Evolutionary conservation across 53 echinoderm and acorn worm species (phyloP).

Genomic region (Luidia sarsii): DNA sequence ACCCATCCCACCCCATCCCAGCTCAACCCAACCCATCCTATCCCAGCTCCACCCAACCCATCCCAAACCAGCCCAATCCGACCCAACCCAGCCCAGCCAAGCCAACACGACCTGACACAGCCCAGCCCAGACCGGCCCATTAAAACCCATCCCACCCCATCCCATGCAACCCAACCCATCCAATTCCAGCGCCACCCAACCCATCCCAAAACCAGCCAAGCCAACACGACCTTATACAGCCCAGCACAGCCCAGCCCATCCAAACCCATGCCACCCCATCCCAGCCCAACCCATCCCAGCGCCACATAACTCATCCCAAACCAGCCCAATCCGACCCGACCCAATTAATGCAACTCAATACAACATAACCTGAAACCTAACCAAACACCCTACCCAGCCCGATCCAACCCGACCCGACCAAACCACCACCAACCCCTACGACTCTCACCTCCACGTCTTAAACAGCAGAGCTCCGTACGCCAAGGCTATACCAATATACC

Average conservation of each 20-base stretch:
- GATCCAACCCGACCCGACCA: not conserved
- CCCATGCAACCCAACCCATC: not conserved
- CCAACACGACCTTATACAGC: not conserved
- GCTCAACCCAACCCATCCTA: no score
- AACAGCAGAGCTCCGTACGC: conserved; percentile 89
- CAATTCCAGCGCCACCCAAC: no score
- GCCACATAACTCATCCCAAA: no score
- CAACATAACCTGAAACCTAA: not conserved
- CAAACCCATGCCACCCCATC: no score
- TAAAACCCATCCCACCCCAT: no score
- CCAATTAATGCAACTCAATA: not conserved
- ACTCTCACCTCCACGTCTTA: conserved; percentile 82
- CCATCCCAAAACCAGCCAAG: not conserved
- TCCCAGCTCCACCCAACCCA: no score
- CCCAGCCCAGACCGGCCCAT: no score
- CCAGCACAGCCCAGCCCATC: no score
- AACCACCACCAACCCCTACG: not conserved
- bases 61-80: not conserved
- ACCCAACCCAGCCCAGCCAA: not conserved
- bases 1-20: no score
- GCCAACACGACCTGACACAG: no score
- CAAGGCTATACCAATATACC: conserved; percentile 70
- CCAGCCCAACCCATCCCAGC: no score
- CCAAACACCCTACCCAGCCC: no score
- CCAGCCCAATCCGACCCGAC: not conserved